phyloP scores from a whole-genome alignment of 2,113 vertebrate genomes.

The Corythornis cristatus region DNA sequence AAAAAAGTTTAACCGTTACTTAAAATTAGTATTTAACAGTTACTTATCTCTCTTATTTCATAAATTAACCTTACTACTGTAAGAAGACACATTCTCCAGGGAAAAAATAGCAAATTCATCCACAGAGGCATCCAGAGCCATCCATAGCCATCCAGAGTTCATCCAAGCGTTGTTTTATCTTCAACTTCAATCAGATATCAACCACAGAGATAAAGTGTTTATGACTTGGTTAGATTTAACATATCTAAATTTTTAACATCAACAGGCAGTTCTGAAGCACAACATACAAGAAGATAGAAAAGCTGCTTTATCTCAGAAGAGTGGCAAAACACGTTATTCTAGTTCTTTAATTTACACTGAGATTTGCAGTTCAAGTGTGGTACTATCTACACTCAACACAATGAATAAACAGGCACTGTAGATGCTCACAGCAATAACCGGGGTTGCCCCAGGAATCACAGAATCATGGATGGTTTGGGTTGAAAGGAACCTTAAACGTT shows the following conservation, averaged over 20 bases:
- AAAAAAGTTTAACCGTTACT: constrained; percentile 14
- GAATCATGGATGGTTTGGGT: background rate
- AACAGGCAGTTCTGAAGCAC: background rate
- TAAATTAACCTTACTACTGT: background rate
- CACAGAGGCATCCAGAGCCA: background rate
- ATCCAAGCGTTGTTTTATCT: background rate
- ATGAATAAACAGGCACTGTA: background rate
- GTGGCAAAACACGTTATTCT: background rate
- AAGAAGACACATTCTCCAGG: background rate
- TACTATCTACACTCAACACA: background rate
- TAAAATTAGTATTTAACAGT: background rate
- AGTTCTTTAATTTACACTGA: background rate
- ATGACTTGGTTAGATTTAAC: background rate
- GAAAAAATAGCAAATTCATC: background rate
- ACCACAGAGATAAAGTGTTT: background rate
- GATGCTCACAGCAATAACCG: background rate
- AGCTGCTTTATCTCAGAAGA: background rate
- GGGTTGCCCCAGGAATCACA: background rate
- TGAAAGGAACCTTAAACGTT: background rate
- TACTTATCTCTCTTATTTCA: background rate
- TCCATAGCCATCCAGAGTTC: background rate
- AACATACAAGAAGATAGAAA: background rate
- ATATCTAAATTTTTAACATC: background rate
- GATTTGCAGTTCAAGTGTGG: background rate
- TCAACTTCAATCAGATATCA: background rate